phyloP scores from a whole-genome alignment of 2,888 invertebrate species.

The Drosophila eohydei region DNA sequence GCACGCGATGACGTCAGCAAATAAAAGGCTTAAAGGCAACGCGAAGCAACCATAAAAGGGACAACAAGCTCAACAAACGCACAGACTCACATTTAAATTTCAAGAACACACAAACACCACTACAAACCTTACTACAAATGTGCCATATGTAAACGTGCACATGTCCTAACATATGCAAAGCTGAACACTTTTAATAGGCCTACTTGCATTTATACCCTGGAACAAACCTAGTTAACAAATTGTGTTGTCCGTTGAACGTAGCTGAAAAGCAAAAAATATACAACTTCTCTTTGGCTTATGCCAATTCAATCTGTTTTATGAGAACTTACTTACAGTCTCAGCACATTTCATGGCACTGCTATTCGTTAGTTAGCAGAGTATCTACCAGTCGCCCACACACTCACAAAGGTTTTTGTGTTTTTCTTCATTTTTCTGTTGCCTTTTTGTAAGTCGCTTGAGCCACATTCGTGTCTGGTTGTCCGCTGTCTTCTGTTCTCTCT shows the following conservation, averaged over 20 bases:
- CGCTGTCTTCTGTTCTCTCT: slow-evolving; percentile 21
- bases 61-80: slow-evolving; percentile 26
- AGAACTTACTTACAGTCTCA: not conserved
- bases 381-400: not conserved
- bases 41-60: slow-evolving; percentile 44
- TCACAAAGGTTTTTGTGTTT: slow-evolving; percentile 36
- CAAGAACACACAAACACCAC: not conserved
- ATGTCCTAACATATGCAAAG: slow-evolving; percentile 43
- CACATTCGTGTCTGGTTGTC: slow-evolving; percentile 16
- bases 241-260: not conserved
- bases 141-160: slow-evolving; percentile 8
- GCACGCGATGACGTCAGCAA: slow-evolving; percentile 49
- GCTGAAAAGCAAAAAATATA: no score
- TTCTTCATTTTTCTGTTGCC: slow-evolving; percentile 25
- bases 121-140: not conserved
- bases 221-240: fast-evolving
- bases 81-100: slow-evolving; percentile 17
- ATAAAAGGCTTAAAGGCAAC: slow-evolving; percentile 66
- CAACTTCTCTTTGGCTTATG: not conserved
- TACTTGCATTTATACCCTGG: slow-evolving; percentile 8
- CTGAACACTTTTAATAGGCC: slow-evolving; percentile 18
- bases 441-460: slow-evolving; percentile 36
- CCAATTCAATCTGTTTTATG: not conserved
- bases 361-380: not conserved
- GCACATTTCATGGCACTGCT: not conserved